These are phyloP conservation scores for Pachycephus smyrnensis DNA, from an alignment of 2,888 invertebrate species.

Conservation along the genomic window DNA sequence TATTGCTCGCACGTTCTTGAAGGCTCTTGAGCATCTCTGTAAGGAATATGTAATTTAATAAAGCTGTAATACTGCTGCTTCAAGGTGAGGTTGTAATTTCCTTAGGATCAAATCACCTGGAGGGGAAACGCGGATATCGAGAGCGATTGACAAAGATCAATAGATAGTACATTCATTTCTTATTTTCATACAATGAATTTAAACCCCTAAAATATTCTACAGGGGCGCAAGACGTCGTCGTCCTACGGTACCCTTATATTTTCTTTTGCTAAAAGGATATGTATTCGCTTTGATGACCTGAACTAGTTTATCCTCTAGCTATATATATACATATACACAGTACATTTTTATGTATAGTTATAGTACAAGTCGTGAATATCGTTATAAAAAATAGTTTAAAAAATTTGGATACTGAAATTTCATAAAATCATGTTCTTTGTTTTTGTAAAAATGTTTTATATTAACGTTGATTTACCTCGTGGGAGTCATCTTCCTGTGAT, in stretches of 20 bases:
- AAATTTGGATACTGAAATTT: not conserved
- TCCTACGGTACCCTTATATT: too few species aligned
- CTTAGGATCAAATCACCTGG: not conserved
- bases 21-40: not conserved
- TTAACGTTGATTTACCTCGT: not conserved
- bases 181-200: not conserved
- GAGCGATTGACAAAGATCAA: not conserved
- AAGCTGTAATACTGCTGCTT: not conserved
- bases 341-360: not conserved
- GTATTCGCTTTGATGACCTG: too few species aligned
- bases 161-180: not conserved
- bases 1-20: not conserved
- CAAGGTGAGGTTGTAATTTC: not conserved
- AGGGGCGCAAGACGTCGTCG: too few species aligned
- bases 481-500: slow-evolving; percentile 3
- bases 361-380: not conserved
- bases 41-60: not conserved
- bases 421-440: not conserved
- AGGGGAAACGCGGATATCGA: not conserved
- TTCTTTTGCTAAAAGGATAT: too few species aligned
- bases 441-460: not conserved
- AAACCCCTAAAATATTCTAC: too few species aligned
- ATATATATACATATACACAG: not conserved
- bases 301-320: too few species aligned
- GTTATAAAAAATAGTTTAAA: not conserved